Evolutionary conservation across 92 coral and sea anemone genomes (phyloP), one percentile per base, ranked within the genome.

Genomic region (Palythoa grandiflora): DNA sequence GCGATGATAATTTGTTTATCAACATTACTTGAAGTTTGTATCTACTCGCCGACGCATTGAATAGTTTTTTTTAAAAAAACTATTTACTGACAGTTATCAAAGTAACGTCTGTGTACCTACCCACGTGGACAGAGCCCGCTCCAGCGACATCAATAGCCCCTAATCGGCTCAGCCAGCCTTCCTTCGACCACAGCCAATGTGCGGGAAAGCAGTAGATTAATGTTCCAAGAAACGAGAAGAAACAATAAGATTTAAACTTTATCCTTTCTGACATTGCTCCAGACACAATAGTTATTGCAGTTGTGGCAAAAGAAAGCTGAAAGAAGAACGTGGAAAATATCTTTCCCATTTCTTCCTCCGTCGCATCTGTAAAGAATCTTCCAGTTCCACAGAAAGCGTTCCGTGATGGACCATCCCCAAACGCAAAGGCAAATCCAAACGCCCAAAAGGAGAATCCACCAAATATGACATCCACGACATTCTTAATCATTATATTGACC

Each of bases 401-500:
- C 63, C 92, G 85, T 44, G 75, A 68, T 35, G 92, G 85, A 7
- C 79, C 81, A 48, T 94, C 94, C 0, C 96, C 96, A 55, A 94
- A 94, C 16, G 94, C 94, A 14, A 94, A 79, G 3, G 88, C 93
- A 70, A 87, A 94, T 47, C 96, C 96, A 39, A 94, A 94, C 68
- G 90, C 86, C 96, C 96, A 94, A 79, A 89, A 94, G 17, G 96
- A 88, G 10, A 94, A 79, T 2, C 96, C 96, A 38, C 96, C 96
- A 59, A 92, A 94, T 12, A 94, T 94, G 19, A 94, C 96, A 66
- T 94, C 96, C 2, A 94, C 92, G 0, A 91, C 91, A 73, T 94
- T 94, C 87, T 94, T 94, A 2, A 94, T 93, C 96, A 94, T 94
- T 5, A 94, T 94, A 61, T 94, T 94, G 12, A 92, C 94, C 94